Conservation (phyloP, 2,797 vertebrate genomes). For the Chaenodraco wilsoni region DNA sequence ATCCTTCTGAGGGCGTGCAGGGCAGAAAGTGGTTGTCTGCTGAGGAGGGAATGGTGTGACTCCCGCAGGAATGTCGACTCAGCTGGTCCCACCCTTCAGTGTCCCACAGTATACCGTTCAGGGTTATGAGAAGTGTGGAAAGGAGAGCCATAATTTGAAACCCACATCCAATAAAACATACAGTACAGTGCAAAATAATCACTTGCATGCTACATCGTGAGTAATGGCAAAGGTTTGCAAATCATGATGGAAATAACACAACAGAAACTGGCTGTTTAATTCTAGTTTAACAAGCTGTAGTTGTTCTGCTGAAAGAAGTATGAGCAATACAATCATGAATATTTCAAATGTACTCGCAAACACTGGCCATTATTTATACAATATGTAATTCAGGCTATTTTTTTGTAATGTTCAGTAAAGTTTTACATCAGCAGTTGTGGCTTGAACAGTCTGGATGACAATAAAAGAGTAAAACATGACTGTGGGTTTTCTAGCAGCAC, state of each 20-base stretch:
- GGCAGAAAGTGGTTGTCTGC: constrained; percentile 54
- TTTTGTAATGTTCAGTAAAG: constrained; percentile 14
- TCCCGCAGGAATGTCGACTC: constrained; percentile 80
- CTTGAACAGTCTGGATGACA: background rate
- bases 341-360: constrained; percentile 36
- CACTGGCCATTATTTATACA: background rate
- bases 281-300: constrained; percentile 29
- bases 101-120: constrained; percentile 31
- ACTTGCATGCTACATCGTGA: constrained; percentile 23
- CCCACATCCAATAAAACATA: constrained; percentile 53
- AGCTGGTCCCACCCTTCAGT: constrained; percentile 58
- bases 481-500: background rate
- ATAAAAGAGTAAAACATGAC: background rate
- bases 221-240: constrained; percentile 26
- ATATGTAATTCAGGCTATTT: constrained; percentile 12
- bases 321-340: constrained; percentile 22
- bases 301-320: constrained; percentile 23
- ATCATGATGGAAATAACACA: constrained; percentile 9
- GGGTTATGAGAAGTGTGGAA: constrained; percentile 47
- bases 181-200: constrained; percentile 39
- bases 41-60: constrained; percentile 56
- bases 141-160: constrained; percentile 45
- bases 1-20: constrained; percentile 44
- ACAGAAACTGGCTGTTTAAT: constrained; percentile 26
- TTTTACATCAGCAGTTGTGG: background rate